Conservation (phyloP, 2,113 vertebrate species). For the Eonycteris spelaea region DNA sequence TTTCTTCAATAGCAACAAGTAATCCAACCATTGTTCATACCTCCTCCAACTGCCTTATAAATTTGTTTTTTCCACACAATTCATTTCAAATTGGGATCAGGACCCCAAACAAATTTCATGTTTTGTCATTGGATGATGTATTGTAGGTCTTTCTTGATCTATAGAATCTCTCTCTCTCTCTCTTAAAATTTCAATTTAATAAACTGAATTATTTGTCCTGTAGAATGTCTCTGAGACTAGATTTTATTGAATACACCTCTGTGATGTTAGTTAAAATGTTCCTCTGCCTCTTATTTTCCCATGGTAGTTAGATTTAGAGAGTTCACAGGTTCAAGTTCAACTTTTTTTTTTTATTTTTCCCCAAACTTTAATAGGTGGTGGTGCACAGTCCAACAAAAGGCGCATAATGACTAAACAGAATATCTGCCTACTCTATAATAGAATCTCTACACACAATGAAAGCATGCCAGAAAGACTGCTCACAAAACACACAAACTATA, state of each 20-base stretch:
- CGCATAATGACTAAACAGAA: neutral
- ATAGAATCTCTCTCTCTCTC: neutral
- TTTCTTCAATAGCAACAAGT: neutral
- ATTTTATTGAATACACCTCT: neutral
- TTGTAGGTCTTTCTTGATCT: neutral
- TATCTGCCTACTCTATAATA: neutral
- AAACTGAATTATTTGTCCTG: neutral
- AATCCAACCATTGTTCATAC: neutral
- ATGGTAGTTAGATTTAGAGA: neutral
- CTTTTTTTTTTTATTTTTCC: neutral
- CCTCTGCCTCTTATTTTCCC: neutral
- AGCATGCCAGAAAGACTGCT: neutral
- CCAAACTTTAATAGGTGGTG: neutral
- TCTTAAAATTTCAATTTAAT: constrained; percentile 1
- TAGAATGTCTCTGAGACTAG: neutral
- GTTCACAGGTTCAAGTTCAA: neutral
- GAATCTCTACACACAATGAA: neutral
- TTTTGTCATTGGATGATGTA: neutral
- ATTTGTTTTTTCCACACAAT: neutral
- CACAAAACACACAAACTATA: neutral
- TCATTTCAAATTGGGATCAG: neutral
- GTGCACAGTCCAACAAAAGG: neutral
- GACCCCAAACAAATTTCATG: neutral
- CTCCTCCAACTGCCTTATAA: neutral
- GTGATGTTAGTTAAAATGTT: neutral